Base-by-base conservation (phyloP, 2,888 invertebrate species). In the Ornithoptera priamus region DNA sequence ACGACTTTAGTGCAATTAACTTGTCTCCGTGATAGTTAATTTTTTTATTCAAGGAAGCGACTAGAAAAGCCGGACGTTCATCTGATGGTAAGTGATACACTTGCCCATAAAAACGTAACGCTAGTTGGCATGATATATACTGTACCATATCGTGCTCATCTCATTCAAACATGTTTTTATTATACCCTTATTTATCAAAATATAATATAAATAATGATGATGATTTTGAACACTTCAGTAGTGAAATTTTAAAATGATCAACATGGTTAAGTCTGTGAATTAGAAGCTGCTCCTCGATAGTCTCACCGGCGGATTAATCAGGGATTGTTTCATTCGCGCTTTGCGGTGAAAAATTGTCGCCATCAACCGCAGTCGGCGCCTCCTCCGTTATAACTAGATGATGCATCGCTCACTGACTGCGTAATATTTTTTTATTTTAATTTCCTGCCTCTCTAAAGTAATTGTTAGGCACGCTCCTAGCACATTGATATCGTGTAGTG, bases 271-370 rank as follows among this genome's bases (percentile, higher is more conserved):
- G 17, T 74, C 78, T 18, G 15, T 5, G 72, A 75, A 76, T 79
- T 75, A 79, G 76, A 76, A 78, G 77, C 77, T 75, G 71, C 76
- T 80, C 83, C 81, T 86, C 86, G 88, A 90, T 89, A 87, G 83
- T 86, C 89, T 85, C 86, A 82, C 83, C 80, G 86, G 83, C 77
- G 89, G 90, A 88, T 91, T 92, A 92, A 92, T 91, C 91, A 85
- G 83, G 83, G 81, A 88, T 90, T 88, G 90, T 89, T 88, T 82
- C 81, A 83, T 85, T 86, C 83, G 82, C 84, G 82, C 82, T 83
- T 81, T 79, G 77, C 80, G 78, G 81, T 90, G 92, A 92, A 88
- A 90, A 90, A 92, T 90, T 88, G 92, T 90, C 92, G 80, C 88
- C 90, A 88, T 91, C 90, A 90, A 79, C 85, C 76, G 72, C 39